A percentile compares a stretch with the other conserved stretches of the same genome.
Conservation (phyloP, 2,113 vertebrate species). For the Lophius piscatorius region DNA sequence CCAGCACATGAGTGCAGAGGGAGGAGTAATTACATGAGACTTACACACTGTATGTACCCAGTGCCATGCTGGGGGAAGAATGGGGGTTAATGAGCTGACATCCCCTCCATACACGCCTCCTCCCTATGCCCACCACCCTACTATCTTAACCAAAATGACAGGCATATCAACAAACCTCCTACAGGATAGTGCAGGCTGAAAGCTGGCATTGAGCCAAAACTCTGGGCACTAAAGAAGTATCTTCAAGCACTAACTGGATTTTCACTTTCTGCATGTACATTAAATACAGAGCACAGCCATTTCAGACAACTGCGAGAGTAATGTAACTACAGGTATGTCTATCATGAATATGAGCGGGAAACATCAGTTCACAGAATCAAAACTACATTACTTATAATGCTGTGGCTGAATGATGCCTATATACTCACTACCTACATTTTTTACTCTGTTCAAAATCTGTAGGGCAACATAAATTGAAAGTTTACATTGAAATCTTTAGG, state of each 20-base stretch:
- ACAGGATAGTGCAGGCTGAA: conserved; percentile 37
- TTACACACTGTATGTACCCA: conserved; percentile 65
- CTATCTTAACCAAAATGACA: conserved; percentile 53
- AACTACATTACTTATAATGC: too few species aligned
- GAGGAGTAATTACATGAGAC: conserved; percentile 72
- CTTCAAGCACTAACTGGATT: conserved; percentile 30
- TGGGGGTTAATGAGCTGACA: conserved; percentile 79
- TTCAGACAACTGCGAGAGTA: background rate
- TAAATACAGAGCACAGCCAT: conserved; percentile 5
- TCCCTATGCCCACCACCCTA: conserved; percentile 40
- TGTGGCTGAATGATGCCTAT: too few species aligned
- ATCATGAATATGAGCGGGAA: too few species aligned
- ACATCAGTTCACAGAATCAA: too few species aligned
- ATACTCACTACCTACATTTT: too few species aligned
- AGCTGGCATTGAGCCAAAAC: conserved; percentile 46
- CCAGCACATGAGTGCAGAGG: conserved; percentile 45
- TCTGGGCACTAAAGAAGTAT: conserved; percentile 28
- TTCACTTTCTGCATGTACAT: conserved; percentile 4
- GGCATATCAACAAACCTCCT: conserved; percentile 44
- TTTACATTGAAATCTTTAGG: too few species aligned
- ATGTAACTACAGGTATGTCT: too few species aligned
- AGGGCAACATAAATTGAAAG: too few species aligned
- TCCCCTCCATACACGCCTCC: conserved; percentile 63
- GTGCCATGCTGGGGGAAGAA: conserved; percentile 54
- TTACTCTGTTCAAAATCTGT: too few species aligned